phyloP scores from a whole-genome alignment of 2,797 vertebrate genomes.

The Ptychadena robeensis region DNA sequence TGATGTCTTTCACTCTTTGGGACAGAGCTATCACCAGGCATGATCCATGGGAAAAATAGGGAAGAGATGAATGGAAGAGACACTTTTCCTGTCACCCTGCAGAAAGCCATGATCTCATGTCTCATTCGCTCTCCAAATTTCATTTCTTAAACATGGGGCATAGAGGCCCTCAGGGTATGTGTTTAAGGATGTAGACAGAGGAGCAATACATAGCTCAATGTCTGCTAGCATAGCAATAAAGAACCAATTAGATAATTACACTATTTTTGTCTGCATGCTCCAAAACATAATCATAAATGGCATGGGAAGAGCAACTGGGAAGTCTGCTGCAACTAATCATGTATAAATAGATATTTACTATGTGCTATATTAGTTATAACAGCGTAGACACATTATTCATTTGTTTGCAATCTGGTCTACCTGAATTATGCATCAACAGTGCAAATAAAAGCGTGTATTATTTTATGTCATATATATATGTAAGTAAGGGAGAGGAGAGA shows the following conservation, averaged over 20 bases:
- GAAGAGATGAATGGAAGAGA: conserved; percentile 20
- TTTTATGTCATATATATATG: too few relatives aligned
- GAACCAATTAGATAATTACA: conserved; percentile 42
- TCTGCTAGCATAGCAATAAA: conserved; percentile 35
- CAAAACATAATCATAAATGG: conserved; percentile 20
- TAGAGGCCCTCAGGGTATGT: conserved; percentile 65
- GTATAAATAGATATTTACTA: not conserved
- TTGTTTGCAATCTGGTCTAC: too few relatives aligned
- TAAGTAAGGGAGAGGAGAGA: too few relatives aligned
- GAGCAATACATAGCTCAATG: conserved; percentile 40
- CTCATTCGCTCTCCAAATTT: conserved; percentile 66
- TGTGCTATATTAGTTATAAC: not conserved
- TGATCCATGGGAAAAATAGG: conserved; percentile 63
- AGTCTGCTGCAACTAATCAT: not conserved
- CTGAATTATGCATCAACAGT: too few relatives aligned
- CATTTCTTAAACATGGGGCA: conserved; percentile 67
- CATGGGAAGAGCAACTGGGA: conserved; percentile 14
- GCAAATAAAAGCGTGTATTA: too few relatives aligned
- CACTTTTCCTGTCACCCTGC: conserved; percentile 66
- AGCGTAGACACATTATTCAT: too few relatives aligned
- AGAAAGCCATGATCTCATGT: conserved; percentile 72
- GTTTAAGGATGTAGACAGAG: conserved; percentile 50
- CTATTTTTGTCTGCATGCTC: conserved; percentile 12
- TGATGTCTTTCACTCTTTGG: conserved; percentile 65
- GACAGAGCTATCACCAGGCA: conserved; percentile 65